Conservation (phyloP, 2,113 vertebrate genomes). For the pig (Sus scrofa) region DNA sequence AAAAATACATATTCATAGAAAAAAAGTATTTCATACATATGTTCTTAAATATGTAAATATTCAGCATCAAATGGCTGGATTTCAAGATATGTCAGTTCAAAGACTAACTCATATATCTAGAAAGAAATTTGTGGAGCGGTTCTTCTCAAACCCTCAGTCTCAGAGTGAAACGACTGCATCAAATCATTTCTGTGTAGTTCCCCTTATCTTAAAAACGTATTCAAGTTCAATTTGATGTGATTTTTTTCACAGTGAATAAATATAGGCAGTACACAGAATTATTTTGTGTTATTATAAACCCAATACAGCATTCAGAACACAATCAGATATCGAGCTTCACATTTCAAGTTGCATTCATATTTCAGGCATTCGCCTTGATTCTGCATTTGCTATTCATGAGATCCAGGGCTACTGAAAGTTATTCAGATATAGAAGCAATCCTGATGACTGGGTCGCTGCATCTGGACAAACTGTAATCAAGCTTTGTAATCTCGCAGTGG, state of each 20-base stretch:
- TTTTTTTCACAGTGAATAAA: slow-evolving; percentile 45
- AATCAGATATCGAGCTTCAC: not conserved
- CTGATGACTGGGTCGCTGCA: slow-evolving; percentile 6
- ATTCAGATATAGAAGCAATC: slow-evolving; percentile 35
- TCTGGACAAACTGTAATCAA: slow-evolving; percentile 53
- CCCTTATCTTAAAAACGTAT: not conserved
- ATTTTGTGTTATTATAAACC: slow-evolving; percentile 46
- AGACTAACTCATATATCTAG: not conserved
- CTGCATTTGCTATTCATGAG: slow-evolving; percentile 43
- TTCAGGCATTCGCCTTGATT: not conserved
- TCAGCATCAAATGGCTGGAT: not conserved
- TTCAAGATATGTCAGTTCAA: not conserved
- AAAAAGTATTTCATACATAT: not conserved
- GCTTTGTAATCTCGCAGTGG: not conserved
- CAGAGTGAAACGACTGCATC: not conserved
- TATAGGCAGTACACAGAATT: not conserved
- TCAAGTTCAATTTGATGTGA: not conserved
- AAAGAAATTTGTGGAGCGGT: not conserved
- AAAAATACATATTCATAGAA: not conserved
- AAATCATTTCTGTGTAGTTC: not conserved
- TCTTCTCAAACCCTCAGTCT: not conserved
- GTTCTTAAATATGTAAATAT: not conserved
- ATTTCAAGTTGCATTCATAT: slow-evolving; percentile 21
- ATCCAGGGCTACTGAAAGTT: not conserved
- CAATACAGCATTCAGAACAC: not conserved